Base-by-base conservation (phyloP, 1,140 invertebrate species). In the Stenopsyche tienmushanensis region DNA sequence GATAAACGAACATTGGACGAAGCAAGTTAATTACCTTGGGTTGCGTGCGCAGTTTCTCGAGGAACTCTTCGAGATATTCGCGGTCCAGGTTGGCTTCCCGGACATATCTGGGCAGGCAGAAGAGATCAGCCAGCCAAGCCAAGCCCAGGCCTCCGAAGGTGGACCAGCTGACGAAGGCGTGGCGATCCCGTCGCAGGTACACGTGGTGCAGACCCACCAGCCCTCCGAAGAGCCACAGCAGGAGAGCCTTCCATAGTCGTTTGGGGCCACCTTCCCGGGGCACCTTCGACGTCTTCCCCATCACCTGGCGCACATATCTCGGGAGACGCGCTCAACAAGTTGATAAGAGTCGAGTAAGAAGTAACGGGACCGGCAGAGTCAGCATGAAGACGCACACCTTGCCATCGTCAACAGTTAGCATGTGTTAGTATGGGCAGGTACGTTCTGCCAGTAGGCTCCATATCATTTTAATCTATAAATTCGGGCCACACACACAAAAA, bases 151-250 rank as follows among this genome's bases (percentile, higher is more conserved):
- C 94, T 13, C 93, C 95, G 8, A 93, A 78, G 1, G 92, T 92
- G 49, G 86, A 88, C 83, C 90, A 91, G 85, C 91, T 94, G 0
- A 96, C 80, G 73, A 97, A 91, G 0, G 91, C 94, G 72, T 98
- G 95, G n/a, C 86, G 83, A 76, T 97, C 93, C 59, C 95, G 79
- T 45, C 86, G 84, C 44, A 98, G 79, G 76, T 98, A 98, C 72
- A 97, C 85, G 75, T 97, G 93, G 80, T 98, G 96, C 1, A 93
- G 76, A 0, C 95, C 94, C 68, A 93, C 88, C 70, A 91, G 79
- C 8, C 94, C 95, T 29, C 92, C 92, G 66, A 94, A 82, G 0
- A 94, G 72, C 94, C 94, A 97, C 15, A 92, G 79, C 15, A 96
- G 42, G 76, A 95, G 96, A 0, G 94, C 85, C 67, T 84, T 65